Evolutionary conservation across 2,888 invertebrate species (phyloP).

Genomic region (Agrotis puta): DNA sequence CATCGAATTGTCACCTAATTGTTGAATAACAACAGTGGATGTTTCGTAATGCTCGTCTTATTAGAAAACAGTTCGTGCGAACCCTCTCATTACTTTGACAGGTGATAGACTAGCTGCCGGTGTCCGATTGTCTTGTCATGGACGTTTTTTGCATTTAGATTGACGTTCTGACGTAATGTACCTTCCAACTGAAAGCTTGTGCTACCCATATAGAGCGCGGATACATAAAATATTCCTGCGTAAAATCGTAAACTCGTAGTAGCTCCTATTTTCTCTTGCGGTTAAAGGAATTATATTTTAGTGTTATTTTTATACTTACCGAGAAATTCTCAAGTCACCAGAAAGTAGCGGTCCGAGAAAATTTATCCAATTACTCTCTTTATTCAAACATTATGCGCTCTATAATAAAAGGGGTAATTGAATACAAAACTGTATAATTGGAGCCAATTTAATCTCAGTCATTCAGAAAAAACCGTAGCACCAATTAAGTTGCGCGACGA

Average conservation of each 20-base stretch:
- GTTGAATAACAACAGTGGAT: constrained; percentile 77
- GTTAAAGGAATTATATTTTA: constrained; percentile 46
- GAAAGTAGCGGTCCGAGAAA: constrained; percentile 26
- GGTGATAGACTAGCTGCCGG: constrained; percentile 70
- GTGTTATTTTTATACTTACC: constrained; percentile 52
- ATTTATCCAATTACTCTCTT: constrained; percentile 48
- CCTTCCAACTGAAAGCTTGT: constrained; percentile 54
- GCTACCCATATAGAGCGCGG: constrained; percentile 36
- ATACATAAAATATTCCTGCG: constrained; percentile 43
- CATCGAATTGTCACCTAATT: constrained; percentile 80
- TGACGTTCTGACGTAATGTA: constrained; percentile 69
- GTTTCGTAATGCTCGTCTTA: constrained; percentile 73
- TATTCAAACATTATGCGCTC: constrained; percentile 52
- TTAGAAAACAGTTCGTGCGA: constrained; percentile 70
- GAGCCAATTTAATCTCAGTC: constrained; percentile 73
- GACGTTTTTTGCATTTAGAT: constrained; percentile 71
- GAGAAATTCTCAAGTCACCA: constrained; percentile 37
- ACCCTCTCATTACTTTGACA: constrained; percentile 66
- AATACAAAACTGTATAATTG: constrained; percentile 72
- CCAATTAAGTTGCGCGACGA: constrained; percentile 81
- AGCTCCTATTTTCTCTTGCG: constrained; percentile 34
- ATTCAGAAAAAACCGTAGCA: constrained; percentile 77
- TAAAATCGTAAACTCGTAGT: constrained; percentile 48
- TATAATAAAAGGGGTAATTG: constrained; percentile 62
- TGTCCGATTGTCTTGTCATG: constrained; percentile 68